phyloP scores from a whole-genome alignment of 2,113 vertebrate species.

The Embiotoca jacksoni region DNA sequence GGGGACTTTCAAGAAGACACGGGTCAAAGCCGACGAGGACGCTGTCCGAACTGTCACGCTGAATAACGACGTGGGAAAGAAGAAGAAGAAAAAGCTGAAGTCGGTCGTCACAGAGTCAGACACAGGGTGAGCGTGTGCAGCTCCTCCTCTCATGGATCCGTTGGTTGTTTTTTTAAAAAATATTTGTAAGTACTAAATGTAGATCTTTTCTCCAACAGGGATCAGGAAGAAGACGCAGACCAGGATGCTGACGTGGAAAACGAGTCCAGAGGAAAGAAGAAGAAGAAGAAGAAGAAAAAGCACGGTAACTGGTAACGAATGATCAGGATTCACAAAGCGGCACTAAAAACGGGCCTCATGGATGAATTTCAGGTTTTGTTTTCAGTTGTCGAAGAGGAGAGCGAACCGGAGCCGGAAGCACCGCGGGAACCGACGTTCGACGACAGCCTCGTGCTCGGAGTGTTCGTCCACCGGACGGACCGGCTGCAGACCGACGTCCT shows the following conservation, averaged over 20 bases:
- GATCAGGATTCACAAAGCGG: neutral
- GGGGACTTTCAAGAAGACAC: constrained; percentile 84
- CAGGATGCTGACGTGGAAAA: constrained; percentile 72
- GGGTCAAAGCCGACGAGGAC: constrained; percentile 81
- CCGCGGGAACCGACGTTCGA: constrained; percentile 79
- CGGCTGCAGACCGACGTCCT: constrained; percentile 90
- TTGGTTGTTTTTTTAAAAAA: neutral
- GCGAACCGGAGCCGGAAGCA: constrained; percentile 74
- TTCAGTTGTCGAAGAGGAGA: constrained; percentile 77
- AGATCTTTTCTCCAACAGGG: constrained; percentile 42
- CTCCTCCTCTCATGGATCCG: neutral
- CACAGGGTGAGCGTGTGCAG: constrained; percentile 82
- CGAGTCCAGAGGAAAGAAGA: constrained; percentile 86
- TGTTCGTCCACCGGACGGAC: constrained; percentile 92
- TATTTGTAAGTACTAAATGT: constrained; percentile 25
- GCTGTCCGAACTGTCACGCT: constrained; percentile 72
- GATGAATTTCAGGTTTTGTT: neutral
- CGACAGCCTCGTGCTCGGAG: constrained; percentile 91
- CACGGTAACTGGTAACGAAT: constrained; percentile 75
- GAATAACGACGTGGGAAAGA: constrained; percentile 87
- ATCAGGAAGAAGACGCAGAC: constrained; percentile 58
- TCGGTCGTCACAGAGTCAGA: constrained; percentile 80
- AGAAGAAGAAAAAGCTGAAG: constrained; percentile 91
- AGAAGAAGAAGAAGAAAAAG: constrained; percentile 89
- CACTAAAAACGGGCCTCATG: neutral